Evolutionary conservation across 2,113 vertebrate species (phyloP).

Genomic region (Climacteris rufus): DNA sequence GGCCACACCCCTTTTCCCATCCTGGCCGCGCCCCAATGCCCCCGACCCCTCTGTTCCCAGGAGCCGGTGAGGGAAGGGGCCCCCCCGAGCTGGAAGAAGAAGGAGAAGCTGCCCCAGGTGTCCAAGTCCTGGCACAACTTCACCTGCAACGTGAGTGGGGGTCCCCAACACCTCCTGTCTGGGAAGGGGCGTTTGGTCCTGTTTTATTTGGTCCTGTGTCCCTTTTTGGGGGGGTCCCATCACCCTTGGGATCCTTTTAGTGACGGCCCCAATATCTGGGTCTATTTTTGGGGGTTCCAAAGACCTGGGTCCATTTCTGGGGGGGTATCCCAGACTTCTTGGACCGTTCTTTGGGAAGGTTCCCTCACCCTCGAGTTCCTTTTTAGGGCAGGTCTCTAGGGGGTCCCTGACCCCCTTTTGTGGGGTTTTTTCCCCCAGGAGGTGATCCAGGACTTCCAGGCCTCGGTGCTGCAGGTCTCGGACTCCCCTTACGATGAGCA

Average conservation of each 20-base stretch:
- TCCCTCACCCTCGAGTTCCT: no score
- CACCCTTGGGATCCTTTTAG: no score
- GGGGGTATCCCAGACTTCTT: no score
- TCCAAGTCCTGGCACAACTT: constrained; percentile 75
- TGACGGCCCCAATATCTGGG: no score
- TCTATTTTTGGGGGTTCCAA: not conserved
- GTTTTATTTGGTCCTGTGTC: not conserved
- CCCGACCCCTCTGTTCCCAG: not conserved
- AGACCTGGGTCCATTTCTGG: not conserved
- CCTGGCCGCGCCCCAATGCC: not conserved
- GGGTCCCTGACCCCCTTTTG: not conserved
- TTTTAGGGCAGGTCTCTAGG: not conserved
- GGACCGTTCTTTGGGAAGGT: no score
- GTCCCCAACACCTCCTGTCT: no score
- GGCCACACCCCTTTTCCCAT: not conserved
- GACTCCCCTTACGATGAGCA: not conserved
- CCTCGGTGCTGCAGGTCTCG: not conserved
- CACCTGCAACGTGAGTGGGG: not conserved
- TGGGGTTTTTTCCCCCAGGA: not conserved
- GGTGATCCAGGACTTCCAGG: not conserved
- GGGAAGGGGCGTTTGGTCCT: not conserved
- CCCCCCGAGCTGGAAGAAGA: constrained; percentile 80
- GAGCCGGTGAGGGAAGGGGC: constrained; percentile 77
- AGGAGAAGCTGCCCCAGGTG: constrained; percentile 79
- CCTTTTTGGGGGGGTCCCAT: not conserved